Evolutionary conservation across 2,797 vertebrate genomes (phyloP).

Genomic region (Cygnus olor): DNA sequence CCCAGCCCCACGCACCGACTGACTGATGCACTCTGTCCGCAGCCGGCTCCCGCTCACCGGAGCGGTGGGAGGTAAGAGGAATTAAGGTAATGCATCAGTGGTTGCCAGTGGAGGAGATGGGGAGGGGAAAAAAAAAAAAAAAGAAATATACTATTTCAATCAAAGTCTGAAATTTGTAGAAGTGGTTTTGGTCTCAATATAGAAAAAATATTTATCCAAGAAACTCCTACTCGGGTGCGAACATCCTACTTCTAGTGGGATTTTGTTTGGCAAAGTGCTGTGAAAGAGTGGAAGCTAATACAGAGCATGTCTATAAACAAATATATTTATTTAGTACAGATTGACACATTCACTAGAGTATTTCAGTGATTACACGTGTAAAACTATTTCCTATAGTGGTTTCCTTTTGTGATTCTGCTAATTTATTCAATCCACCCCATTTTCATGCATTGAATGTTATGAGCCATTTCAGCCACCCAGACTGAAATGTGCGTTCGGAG

Average conservation of each 20-base stretch:
- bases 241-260: slow-evolving; percentile 83
- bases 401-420: slow-evolving; percentile 84
- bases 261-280: slow-evolving; percentile 83
- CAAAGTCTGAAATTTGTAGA: slow-evolving; percentile 83
- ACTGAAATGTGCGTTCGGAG: slow-evolving; percentile 58
- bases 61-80: slow-evolving; percentile 70
- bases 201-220: slow-evolving; percentile 86
- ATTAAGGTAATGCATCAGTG: slow-evolving; percentile 68
- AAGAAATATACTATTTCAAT: slow-evolving; percentile 83
- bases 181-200: slow-evolving; percentile 85
- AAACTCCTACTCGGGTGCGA: slow-evolving; percentile 83
- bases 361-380: slow-evolving; percentile 78
- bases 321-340: slow-evolving; percentile 84
- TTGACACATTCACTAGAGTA: slow-evolving; percentile 79
- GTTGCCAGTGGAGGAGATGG: slow-evolving; percentile 77
- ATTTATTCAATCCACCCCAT: slow-evolving; percentile 79
- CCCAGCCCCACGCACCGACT: neutral
- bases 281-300: slow-evolving; percentile 81
- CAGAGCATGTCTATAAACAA: slow-evolving; percentile 84
- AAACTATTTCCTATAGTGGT: slow-evolving; percentile 82
- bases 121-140: neutral
- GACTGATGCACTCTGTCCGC: slow-evolving; percentile 17
- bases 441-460: slow-evolving; percentile 72
- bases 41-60: neutral
- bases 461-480: slow-evolving; percentile 72